Evolutionary conservation across 2,888 invertebrate genomes (phyloP), one percentile per base, ranked within the genome.

Genomic region (Zeuzera pyrina): DNA sequence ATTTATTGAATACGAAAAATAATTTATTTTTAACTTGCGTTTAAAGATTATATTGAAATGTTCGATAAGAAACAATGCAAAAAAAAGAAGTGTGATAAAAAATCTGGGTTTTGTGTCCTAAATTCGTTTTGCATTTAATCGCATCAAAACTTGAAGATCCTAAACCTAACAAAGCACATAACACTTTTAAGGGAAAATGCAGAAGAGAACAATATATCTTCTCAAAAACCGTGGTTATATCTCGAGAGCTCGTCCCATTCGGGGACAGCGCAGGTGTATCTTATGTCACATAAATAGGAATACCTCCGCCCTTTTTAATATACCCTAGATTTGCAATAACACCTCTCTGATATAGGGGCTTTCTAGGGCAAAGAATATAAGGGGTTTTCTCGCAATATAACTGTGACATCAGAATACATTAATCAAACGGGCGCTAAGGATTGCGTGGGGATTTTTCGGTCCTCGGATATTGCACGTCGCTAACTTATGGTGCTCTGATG

Each of bases 241-340:
- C 47, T 45, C 41, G 38, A 38, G 35, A 42, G 45, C 45, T 42
- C 49, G 41, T 41, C 41, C 47, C 41, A 46, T 44, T 40, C 37
- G 48, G 36, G 37, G 55, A 37, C 45, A 37, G 43, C 56, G 47
- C 74, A 74, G 73, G 72, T 74, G 71, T 57, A 42, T 40, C 45
- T 42, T 53, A 40, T 45, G 55, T 65, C 73, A 57, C 72, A 68
- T 70, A 72, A 76, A 73, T 68, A 72, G 57, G 57, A 49, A 49
- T 49, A 53, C 47, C 49, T 41, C 49, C 61, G 58, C 69, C 73
- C 70, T 74, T 77, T 79, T 78, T 78, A 78, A 78, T 78, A 78
- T 76, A 77, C 79, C 76, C 74, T 74, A 79, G 78, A 79, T 77
- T 77, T 72, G 64, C 69, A 65, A 59, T 76, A 74, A 74, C 71